Base-by-base conservation (phyloP, 2,888 invertebrate genomes). In the Tyria jacobaeae region DNA sequence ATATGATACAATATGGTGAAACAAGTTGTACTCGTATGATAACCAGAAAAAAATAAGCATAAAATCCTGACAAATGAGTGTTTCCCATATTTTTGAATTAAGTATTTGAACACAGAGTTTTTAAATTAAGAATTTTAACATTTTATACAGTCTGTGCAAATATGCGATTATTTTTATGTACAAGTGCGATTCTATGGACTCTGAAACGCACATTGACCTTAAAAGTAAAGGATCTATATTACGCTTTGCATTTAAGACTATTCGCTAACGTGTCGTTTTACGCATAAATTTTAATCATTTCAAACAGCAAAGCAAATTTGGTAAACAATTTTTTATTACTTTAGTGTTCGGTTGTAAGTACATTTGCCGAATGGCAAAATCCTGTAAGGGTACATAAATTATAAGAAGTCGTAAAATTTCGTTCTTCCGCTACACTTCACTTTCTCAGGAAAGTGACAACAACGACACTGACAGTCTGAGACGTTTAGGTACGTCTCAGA, bases 71-170 rank as follows among this genome's bases (percentile, higher is more conserved):
- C 35, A 3, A 52, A 52, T 52, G 17, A 2, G 14, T 27, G 41
- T 3, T 41, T 41, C 17, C 15, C 6, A 12, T 14, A 12, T 48
- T 48, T 25, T 15, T 21, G 21, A 34, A 31, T 6, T n/a, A 25
- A 34, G 15, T 25, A 48, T 25, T 25, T 14, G 25, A 47, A 47
- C 24, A 14, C n/a, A n/a, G n/a, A 24, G 14, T 9, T 25, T 24
- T 47, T 47, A 37, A 37, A 37, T 37, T 37, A 37, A 37, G 37
- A 37, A 37, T 15, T n/a, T n/a, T n/a, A n/a, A n/a, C n/a, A n/a
- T n/a, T n/a, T n/a, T n/a, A n/a, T n/a, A n/a, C n/a, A n/a, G n/a
- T n/a, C n/a, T n/a, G n/a, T 37, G 37, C 7, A 5, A 5, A 31
- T 15, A 37, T 15, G 1, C 37, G 4, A 14, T 15, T 37, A 37